These are phyloP conservation scores for Pollicipes pollicipes DNA, from an alignment of 1,140 invertebrate genomes.

Conservation along the genomic window DNA sequence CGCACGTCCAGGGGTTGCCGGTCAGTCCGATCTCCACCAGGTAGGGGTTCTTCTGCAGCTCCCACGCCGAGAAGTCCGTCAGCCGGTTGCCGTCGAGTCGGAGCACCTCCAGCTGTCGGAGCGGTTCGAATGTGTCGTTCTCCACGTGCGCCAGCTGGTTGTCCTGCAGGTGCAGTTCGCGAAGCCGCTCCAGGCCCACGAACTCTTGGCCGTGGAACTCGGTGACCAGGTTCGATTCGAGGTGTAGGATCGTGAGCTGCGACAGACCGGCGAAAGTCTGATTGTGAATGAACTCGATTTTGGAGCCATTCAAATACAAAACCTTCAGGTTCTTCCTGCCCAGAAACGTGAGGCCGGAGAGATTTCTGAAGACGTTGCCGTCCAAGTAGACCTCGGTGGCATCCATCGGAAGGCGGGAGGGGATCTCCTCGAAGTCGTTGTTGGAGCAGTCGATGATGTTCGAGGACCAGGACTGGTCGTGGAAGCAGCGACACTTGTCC, in stretches of 20 bases:
- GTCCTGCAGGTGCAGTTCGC: conserved; percentile 42
- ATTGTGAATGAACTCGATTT: conserved; percentile 69
- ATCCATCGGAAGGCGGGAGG: conserved; percentile 77
- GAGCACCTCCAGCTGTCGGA: conserved; percentile 48
- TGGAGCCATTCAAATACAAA: conserved; percentile 64
- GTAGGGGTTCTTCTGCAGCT: conserved; percentile 37
- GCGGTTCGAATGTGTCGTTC: conserved; percentile 53
- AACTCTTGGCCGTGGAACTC: conserved; percentile 68
- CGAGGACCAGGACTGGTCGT: conserved; percentile 76
- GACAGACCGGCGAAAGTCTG: conserved; percentile 72
- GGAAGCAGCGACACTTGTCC: conserved; percentile 73
- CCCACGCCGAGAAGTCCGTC: conserved; percentile 52
- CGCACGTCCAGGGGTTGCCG: conserved; percentile 70
- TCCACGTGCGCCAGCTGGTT: conserved; percentile 51
- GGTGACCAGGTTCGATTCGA: conserved; percentile 57
- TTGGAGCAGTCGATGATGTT: conserved; percentile 78
- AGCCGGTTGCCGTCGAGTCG: conserved; percentile 59
- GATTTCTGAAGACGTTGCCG: conserved; percentile 57
- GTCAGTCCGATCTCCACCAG: conserved; percentile 42
- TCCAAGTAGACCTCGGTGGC: conserved; percentile 74
- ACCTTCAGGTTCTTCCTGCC: conserved; percentile 66
- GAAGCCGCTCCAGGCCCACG: conserved; percentile 41
- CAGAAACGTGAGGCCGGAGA: conserved; percentile 66
- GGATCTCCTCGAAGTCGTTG: conserved; percentile 51
- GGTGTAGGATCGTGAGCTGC: conserved; percentile 57